Evolutionary conservation across 2,113 vertebrate genomes (phyloP).

Genomic region (Pteruthius melanotis): DNA sequence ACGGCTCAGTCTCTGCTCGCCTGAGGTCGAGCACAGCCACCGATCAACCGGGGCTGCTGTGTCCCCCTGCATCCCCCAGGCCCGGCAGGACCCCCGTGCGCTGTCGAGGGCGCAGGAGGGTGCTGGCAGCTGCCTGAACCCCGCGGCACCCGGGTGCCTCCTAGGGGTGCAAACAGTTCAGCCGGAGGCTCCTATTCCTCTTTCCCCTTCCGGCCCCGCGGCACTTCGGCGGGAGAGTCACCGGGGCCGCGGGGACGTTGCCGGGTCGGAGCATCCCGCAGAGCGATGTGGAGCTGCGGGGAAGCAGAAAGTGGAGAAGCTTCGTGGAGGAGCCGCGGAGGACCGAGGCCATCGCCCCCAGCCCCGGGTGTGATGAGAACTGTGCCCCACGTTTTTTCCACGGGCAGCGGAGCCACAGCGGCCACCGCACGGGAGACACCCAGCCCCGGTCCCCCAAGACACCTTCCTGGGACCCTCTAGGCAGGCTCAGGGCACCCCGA

Average conservation of each 20-base stretch:
- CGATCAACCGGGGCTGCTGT: accelerated
- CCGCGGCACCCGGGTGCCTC: accelerated
- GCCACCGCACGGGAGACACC: background rate
- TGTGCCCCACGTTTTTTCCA: background rate
- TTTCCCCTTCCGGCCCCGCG: background rate
- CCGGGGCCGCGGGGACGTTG: background rate
- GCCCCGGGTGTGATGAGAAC: background rate
- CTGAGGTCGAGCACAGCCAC: background rate
- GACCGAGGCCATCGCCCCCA: background rate
- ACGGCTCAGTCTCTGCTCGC: background rate
- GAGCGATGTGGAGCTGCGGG: background rate
- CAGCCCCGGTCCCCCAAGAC: background rate
- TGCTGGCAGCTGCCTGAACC: background rate
- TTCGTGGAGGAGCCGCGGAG: background rate
- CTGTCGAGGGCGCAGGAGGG: background rate
- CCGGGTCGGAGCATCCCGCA: background rate
- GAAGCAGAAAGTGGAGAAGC: background rate
- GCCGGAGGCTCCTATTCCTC: background rate
- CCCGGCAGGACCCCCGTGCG: accelerated
- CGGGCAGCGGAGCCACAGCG: background rate
- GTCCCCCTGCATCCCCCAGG: accelerated
- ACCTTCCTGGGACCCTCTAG: background rate
- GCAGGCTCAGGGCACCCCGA: background rate
- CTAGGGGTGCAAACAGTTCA: background rate
- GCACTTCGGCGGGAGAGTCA: background rate